Evolutionary conservation across 2,113 vertebrate genomes (phyloP), one percentile per base, ranked within the genome.

Genomic region (Vanacampus margaritifer): DNA sequence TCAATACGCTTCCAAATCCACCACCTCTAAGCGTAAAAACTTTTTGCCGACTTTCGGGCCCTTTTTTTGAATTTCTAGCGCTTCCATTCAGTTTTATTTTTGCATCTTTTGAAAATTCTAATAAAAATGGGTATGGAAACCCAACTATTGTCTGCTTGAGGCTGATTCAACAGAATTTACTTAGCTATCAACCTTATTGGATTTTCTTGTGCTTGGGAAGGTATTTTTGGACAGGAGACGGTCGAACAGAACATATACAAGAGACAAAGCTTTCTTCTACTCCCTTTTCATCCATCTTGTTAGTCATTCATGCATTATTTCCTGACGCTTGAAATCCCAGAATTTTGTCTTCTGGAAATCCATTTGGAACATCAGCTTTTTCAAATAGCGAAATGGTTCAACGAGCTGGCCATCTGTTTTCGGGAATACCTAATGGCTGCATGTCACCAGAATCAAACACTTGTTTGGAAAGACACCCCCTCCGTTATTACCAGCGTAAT

Each of bases 361-460:
- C 73, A 86, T 89, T 86, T 85, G 71, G 78, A 63, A 86, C 78
- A 84, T 73, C 79, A 84, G 73, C 75, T 76, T 84, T 87, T 83
- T 76, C 37, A 26, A 71, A 48, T 68, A 74, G 72, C 65, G n/a
- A 79, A 70, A 85, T 76, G 75, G 57, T 75, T 84, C 83, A 87
- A 72, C 84, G 76, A 76, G 84, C 69, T 69, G 53, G 72, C 73
- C 83, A 88, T 89, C 88, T 87, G 80, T 90, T 91, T 89, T 81
- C 82, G 82, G 87, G 84, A 89, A 87, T 89, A 83, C 73, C 78
- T 89, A 84, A 86, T 80, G 76, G 72, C 65, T 73, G 59, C 13
- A 75, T 91, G 89, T 87, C 84, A 85, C 80, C 67, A 19, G 78
- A 89, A 84, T 89, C 79, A 90, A 86, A 77, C 81, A 23, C 73